These are phyloP conservation scores for Smutsia temminckii DNA, from an alignment of 2,797 vertebrate species.

Conservation along the genomic window DNA sequence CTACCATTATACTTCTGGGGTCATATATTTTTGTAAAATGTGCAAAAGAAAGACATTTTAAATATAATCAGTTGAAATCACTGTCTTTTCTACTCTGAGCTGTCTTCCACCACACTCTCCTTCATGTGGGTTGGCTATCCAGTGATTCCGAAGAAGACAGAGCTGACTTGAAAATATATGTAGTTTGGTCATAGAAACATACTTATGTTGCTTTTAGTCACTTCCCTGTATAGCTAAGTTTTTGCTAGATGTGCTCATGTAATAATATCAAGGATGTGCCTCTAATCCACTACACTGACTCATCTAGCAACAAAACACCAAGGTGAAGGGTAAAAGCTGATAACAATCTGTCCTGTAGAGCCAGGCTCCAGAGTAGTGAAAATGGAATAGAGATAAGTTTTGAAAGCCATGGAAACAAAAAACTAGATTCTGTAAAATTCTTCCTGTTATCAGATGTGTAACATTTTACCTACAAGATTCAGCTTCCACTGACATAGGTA, in stretches of 20 bases:
- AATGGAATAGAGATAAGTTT: not conserved
- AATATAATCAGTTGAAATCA: not conserved
- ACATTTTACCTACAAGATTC: not conserved
- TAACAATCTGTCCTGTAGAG: not conserved
- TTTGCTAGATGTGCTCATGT: not conserved
- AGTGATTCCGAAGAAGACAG: not conserved
- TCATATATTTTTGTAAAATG: not conserved
- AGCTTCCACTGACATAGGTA: not conserved
- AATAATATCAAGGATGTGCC: not conserved
- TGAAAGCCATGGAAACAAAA: not conserved
- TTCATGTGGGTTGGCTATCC: not conserved
- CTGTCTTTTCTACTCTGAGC: not conserved
- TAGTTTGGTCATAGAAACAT: not conserved
- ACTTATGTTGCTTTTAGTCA: not conserved
- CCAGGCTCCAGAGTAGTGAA: not conserved
- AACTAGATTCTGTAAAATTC: not conserved
- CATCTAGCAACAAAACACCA: not conserved
- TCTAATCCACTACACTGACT: not conserved
- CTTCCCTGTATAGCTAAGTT: not conserved
- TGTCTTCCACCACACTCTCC: not conserved
- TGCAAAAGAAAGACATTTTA: not conserved
- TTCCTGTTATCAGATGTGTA: not conserved
- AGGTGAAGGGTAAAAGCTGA: not conserved
- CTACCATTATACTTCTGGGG: not conserved
- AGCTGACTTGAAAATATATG: not conserved